phyloP scores from a whole-genome alignment of 2,888 invertebrate genomes.

The Panzeria rudis region DNA sequence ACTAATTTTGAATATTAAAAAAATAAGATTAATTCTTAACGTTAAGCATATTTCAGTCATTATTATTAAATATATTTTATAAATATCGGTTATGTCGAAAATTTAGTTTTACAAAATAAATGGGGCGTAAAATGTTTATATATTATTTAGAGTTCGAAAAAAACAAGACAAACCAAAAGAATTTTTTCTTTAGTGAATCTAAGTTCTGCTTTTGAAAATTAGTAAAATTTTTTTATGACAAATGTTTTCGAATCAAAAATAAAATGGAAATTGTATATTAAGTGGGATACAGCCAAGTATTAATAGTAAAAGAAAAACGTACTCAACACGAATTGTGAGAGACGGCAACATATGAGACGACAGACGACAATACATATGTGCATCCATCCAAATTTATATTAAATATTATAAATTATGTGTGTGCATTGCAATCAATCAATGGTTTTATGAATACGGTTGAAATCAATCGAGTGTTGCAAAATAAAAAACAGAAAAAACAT shows the following conservation, averaged over 20 bases:
- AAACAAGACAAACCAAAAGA: constrained; percentile 35
- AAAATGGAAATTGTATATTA: constrained; percentile 32
- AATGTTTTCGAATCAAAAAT: constrained; percentile 39
- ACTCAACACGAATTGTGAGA: constrained; percentile 67
- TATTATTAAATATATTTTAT: not conserved
- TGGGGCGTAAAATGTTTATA: constrained; percentile 22
- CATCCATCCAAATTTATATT: constrained; percentile 62
- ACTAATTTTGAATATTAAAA: too few species aligned
- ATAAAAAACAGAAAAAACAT: constrained; percentile 72
- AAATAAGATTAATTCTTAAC: too few species aligned
- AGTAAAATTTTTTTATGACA: constrained; percentile 21
- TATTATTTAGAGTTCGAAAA: not conserved
- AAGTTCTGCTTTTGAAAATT: constrained; percentile 43
- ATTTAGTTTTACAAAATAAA: not conserved
- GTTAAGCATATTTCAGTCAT: not conserved
- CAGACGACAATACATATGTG: constrained; percentile 50
- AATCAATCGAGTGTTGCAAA: constrained; percentile 66
- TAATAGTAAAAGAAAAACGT: constrained; percentile 61
- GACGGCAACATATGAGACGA: constrained; percentile 54
- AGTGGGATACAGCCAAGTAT: constrained; percentile 33
- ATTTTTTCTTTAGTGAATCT: constrained; percentile 13
- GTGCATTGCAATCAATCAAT: constrained; percentile 60
- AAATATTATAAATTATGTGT: constrained; percentile 58
- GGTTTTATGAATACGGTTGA: constrained; percentile 53
- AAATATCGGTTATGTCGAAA: not conserved